Base-by-base conservation (phyloP, 2,113 vertebrate species). In the Naja naja region DNA sequence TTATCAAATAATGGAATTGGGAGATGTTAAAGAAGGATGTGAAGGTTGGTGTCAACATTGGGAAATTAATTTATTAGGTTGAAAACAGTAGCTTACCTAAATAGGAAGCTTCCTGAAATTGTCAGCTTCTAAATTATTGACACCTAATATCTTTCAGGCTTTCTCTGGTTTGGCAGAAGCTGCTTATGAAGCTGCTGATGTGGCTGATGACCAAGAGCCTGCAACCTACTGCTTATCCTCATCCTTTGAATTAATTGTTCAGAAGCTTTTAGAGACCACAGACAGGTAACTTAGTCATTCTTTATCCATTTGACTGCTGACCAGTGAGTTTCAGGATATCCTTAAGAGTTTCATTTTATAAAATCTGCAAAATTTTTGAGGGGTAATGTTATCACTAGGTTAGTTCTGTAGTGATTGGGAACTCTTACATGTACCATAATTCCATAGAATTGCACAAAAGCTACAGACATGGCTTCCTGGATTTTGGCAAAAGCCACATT, bases 151-250 rank as follows among this genome's bases (percentile, higher is more conserved):
- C 0, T 97, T 96, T 39, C 96, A 99, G 99, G 99, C 99, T 6
- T 99, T 99, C 97, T 99, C 99, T 5, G 99, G 99, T 95, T 97
- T 99, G 95, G 99, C 99, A 45, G 99, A 99, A 96, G 99, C 99
- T 20, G 99, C 99, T 1, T 99, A 99, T 91, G 99, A 99, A 95
- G 99, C 99, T 91, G 99, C 99, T 10, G 99, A 99, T 0, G 98
- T 99, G 4, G 98, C 98, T 1, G 99, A 99, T 96, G 99, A 99
- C 95, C 99, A 99, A 96, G 99, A 99, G 81, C 99, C 99, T 89
- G 97, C 98, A 95, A 99, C 99, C 5, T 99, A 99, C 95, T 99
- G 99, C 92, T 97, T 99, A 90, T 99, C 99, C 0, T 98, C 99
- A 5, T 99, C 99, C 0, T 99, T 99, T n/a, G 99, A 99, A 95